A percentile compares a stretch with the other conserved stretches of the same genome.
Evolutionary conservation across 2,113 vertebrate species (phyloP).

Genomic region (Onychostoma macrolepis): DNA sequence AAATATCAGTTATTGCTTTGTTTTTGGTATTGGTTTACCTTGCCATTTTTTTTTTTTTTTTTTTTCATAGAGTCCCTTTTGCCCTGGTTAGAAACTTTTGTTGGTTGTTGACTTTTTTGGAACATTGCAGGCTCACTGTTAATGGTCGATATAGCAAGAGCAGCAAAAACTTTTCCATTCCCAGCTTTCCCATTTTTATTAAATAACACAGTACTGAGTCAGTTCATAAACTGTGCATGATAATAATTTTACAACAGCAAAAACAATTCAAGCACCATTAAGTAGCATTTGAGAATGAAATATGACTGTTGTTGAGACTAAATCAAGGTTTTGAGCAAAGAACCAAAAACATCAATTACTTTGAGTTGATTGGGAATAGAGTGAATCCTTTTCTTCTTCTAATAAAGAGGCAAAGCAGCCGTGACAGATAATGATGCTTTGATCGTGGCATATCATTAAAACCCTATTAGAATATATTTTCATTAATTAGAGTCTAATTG

Average conservation of each 20-base stretch:
- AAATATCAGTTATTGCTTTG: background rate
- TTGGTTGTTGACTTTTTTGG: too few relatives aligned
- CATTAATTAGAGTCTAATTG: constrained; percentile 21
- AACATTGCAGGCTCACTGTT: background rate
- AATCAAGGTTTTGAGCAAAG: background rate
- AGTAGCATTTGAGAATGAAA: background rate
- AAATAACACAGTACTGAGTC: background rate
- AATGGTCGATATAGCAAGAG: background rate
- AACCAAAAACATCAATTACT: background rate
- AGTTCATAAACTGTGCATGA: background rate
- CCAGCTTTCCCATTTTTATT: background rate
- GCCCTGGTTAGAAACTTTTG: too few relatives aligned
- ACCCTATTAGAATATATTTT: constrained; percentile 34
- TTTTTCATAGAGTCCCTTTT: background rate
- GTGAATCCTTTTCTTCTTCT: background rate
- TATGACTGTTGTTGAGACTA: background rate
- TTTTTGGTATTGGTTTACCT: background rate
- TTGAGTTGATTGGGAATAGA: background rate
- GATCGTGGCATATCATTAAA: constrained; percentile 26
- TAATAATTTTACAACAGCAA: background rate
- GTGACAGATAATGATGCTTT: constrained; percentile 32
- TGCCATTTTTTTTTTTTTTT: background rate
- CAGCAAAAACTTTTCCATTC: constrained; percentile 8
- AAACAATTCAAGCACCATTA: background rate
- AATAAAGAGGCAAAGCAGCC: constrained; percentile 12